These are phyloP conservation scores for Phycodurus eques DNA, from an alignment of 2,113 vertebrate genomes.

Conservation along the genomic window DNA sequence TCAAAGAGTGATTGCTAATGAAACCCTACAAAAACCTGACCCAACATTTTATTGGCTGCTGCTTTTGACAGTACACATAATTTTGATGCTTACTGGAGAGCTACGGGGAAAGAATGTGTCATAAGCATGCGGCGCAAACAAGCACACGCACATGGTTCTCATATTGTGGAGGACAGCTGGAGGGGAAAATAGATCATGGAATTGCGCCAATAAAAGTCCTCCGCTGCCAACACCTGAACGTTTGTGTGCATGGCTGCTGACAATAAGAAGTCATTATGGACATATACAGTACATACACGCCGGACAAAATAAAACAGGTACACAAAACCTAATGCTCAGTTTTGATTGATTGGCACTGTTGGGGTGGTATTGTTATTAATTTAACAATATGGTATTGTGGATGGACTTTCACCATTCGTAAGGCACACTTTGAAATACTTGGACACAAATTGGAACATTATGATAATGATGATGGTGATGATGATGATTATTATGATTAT, in stretches of 20 bases:
- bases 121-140: slow-evolving; percentile 49
- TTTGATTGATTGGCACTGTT: not conserved
- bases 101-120: slow-evolving; percentile 52
- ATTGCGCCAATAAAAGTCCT: slow-evolving; percentile 69
- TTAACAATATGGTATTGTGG: not conserved
- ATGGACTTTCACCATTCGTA: not conserved
- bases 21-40: slow-evolving; percentile 5
- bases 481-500: too few relatives aligned
- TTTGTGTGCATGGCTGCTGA: slow-evolving; percentile 39
- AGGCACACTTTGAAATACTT: too few relatives aligned
- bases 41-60: slow-evolving; percentile 5
- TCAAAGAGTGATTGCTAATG: not conserved
- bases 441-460: too few relatives aligned
- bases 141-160: slow-evolving; percentile 54
- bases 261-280: slow-evolving; percentile 43
- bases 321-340: not conserved
- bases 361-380: not conserved
- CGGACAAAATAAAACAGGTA: slow-evolving; percentile 11
- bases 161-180: slow-evolving; percentile 71
- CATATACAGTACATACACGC: not conserved
- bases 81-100: slow-evolving; percentile 48
- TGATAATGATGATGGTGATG: too few relatives aligned
- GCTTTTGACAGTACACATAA: slow-evolving; percentile 35
- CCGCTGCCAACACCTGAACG: slow-evolving; percentile 61
- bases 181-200: slow-evolving; percentile 61